These are phyloP conservation scores for Venusia cambrica DNA, from an alignment of 2,888 invertebrate species.

Conservation along the genomic window DNA sequence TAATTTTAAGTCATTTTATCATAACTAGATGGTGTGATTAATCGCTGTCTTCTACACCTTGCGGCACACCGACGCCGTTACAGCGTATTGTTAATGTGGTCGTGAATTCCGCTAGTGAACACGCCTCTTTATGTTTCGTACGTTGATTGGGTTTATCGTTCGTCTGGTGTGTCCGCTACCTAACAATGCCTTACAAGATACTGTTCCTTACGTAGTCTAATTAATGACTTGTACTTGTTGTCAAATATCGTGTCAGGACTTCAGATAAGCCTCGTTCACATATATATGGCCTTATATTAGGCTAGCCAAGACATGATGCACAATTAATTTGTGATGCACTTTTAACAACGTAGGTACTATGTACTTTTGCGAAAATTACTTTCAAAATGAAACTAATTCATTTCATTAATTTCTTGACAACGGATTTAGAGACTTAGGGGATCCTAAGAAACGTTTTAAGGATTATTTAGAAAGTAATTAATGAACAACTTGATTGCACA, in stretches of 20 bases:
- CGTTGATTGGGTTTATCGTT: slow-evolving; percentile 68
- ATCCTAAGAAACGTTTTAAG: too few species aligned
- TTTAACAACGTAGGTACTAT: too few species aligned
- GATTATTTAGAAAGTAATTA: too few species aligned
- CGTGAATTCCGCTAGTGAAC: slow-evolving; percentile 53
- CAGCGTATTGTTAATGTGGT: slow-evolving; percentile 60
- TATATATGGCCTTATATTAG: too few species aligned
- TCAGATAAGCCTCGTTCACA: slow-evolving; percentile 10
- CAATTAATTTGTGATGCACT: too few species aligned
- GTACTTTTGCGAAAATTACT: too few species aligned
- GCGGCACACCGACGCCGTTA: slow-evolving; percentile 34
- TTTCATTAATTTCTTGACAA: too few species aligned
- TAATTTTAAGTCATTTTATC: slow-evolving; percentile 2
- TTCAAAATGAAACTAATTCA: too few species aligned
- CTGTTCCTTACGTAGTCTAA: slow-evolving; percentile 20
- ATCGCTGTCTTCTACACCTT: slow-evolving; percentile 31
- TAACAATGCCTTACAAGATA: slow-evolving; percentile 26
- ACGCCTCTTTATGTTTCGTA: slow-evolving; percentile 66
- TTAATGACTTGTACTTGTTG: slow-evolving; percentile 26
- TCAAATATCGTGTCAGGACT: slow-evolving; percentile 26
- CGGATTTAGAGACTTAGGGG: too few species aligned
- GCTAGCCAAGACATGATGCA: too few species aligned
- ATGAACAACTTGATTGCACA: too few species aligned
- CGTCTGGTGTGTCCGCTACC: slow-evolving; percentile 33
- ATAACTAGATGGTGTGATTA: slow-evolving; percentile 1